Evolutionary conservation across 2,888 invertebrate genomes (phyloP).

Genomic region (Brenthis daphne): DNA sequence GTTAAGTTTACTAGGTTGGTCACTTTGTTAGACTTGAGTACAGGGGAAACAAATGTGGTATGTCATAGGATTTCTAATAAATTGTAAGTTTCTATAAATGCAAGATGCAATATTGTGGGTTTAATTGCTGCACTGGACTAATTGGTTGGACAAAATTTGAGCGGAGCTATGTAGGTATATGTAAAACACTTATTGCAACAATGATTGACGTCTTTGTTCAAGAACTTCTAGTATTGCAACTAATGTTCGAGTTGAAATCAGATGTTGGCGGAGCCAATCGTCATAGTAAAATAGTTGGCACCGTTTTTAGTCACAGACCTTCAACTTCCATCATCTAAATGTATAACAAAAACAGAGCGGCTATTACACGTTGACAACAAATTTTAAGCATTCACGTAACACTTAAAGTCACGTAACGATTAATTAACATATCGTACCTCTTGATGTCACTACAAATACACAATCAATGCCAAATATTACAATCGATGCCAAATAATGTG

Average conservation of each 20-base stretch:
- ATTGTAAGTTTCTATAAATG: too few species aligned
- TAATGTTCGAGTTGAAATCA: constrained; percentile 9
- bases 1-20: too few species aligned
- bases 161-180: too few species aligned
- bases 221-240: constrained; percentile 9
- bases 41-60: too few species aligned
- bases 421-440: constrained; percentile 17
- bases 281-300: constrained; percentile 40
- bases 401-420: constrained; percentile 23
- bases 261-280: constrained; percentile 16
- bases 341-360: constrained; percentile 20
- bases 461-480: constrained; percentile 13
- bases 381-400: constrained; percentile 22
- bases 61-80: too few species aligned
- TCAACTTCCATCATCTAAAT: constrained; percentile 28
- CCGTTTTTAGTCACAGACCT: constrained; percentile 31
- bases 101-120: too few species aligned
- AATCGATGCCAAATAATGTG: constrained; percentile 34
- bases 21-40: too few species aligned
- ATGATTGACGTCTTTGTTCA: background rate
- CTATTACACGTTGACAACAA: constrained; percentile 27
- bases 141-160: too few species aligned
- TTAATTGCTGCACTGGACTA: too few species aligned
- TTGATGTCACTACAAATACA: constrained; percentile 1
- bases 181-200: too few species aligned